Conservation (phyloP, 2,888 invertebrate genomes). For the Marasmarcha lunaedactyla region DNA sequence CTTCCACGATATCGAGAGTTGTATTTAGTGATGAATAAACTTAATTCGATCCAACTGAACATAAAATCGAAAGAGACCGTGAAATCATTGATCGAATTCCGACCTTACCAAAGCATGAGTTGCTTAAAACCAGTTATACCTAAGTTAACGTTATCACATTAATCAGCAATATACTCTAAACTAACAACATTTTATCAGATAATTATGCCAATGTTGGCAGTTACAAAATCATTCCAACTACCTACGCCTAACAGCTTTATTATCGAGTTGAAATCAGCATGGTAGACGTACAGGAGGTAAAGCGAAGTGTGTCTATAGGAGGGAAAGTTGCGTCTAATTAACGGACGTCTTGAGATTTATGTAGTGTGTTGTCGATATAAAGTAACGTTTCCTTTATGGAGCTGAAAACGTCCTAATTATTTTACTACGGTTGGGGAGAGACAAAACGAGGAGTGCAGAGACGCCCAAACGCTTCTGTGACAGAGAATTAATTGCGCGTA, state of each 20-base stretch:
- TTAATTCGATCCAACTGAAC: constrained; percentile 2
- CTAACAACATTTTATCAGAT: constrained; percentile 1
- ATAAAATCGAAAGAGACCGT: neutral
- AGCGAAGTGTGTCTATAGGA: neutral
- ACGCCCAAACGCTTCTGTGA: constrained; percentile 69
- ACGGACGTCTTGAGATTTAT: constrained; percentile 64
- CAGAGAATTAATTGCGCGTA: constrained; percentile 68
- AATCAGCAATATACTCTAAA: constrained; percentile 1
- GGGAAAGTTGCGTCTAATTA: constrained; percentile 35
- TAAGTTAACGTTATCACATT: neutral
- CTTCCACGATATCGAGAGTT: constrained; percentile 20
- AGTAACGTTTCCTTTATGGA: constrained; percentile 68
- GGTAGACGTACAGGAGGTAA: neutral
- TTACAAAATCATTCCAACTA: neutral
- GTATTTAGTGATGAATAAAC: constrained; percentile 6
- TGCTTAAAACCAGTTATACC: neutral
- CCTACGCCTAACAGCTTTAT: neutral
- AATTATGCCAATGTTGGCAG: constrained; percentile 1
- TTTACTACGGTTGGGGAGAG: constrained; percentile 48
- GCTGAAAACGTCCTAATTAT: constrained; percentile 71
- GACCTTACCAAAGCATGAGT: too few relatives aligned
- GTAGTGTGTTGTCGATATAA: constrained; percentile 67
- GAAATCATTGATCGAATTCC: too few relatives aligned
- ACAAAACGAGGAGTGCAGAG: constrained; percentile 58
- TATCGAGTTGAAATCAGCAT: neutral